A percentile compares a stretch with the other conserved stretches of the same genome.
phyloP scores from a whole-genome alignment of 2,888 invertebrate species.

The Heliconius erato region DNA sequence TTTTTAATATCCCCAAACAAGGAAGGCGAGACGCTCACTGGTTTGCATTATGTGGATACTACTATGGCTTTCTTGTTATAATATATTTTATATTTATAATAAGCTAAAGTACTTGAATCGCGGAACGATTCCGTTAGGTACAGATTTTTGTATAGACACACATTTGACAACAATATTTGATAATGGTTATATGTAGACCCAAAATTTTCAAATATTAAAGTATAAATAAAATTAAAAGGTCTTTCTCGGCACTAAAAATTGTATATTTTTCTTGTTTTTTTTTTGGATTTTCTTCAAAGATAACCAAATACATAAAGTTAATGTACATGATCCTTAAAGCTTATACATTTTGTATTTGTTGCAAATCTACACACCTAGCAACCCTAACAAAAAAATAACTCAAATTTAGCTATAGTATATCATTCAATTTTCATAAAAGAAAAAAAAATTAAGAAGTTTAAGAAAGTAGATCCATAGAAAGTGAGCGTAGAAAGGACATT shows the following conservation, averaged over 20 bases:
- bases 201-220: too few relatives aligned
- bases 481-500: constrained; percentile 62
- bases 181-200: neutral
- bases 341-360: neutral
- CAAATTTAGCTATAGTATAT: neutral
- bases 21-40: constrained; percentile 69
- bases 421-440: neutral
- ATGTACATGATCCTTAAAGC: too few relatives aligned
- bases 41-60: constrained; percentile 65
- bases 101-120: too few relatives aligned
- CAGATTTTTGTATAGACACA: too few relatives aligned
- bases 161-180: neutral
- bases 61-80: neutral
- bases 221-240: too few relatives aligned
- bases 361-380: too few relatives aligned
- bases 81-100: too few relatives aligned
- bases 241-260: too few relatives aligned
- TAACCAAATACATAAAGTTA: too few relatives aligned
- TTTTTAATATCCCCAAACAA: constrained; percentile 85
- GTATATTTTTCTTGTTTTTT: too few relatives aligned
- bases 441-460: neutral
- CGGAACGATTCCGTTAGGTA: too few relatives aligned
- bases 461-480: constrained; percentile 61
- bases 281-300: neutral
- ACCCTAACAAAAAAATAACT: neutral